Percentiles rank a stretch among this genome's conserved stretches.
Conservation (phyloP, 2,797 vertebrate genomes). For the Pseudochaenichthys georgianus region DNA sequence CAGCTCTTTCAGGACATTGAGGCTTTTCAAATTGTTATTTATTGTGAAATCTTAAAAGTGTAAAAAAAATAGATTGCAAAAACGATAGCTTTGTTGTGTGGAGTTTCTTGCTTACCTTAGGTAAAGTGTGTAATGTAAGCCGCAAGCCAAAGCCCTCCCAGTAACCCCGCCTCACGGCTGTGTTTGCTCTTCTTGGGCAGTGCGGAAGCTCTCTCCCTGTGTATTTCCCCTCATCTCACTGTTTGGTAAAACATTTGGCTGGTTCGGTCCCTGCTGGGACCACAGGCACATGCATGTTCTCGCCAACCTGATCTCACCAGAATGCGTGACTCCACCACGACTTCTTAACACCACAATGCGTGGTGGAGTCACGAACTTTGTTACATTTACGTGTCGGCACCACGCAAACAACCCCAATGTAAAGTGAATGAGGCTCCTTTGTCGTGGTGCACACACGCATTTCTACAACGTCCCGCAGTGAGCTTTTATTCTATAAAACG, state of each 20-base stretch:
- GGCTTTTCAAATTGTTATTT: too few relatives aligned
- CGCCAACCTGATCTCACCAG: too few relatives aligned
- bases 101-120: conserved; percentile 20
- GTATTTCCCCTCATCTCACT: conserved; percentile 32
- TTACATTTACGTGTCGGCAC: too few relatives aligned
- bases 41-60: background rate
- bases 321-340: too few relatives aligned
- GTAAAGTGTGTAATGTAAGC: conserved; percentile 57
- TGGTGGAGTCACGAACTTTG: too few relatives aligned
- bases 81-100: conserved; percentile 11
- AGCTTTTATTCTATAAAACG: too few relatives aligned
- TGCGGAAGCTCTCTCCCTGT: conserved; percentile 33
- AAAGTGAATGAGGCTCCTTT: too few relatives aligned
- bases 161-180: conserved; percentile 29
- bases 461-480: too few relatives aligned
- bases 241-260: conserved; percentile 15
- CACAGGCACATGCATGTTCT: background rate
- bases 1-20: too few relatives aligned
- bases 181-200: conserved; percentile 72
- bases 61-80: conserved; percentile 2
- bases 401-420: too few relatives aligned
- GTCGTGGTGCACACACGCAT: too few relatives aligned
- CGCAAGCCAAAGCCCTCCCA: conserved; percentile 59
- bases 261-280: conserved; percentile 26
- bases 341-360: too few relatives aligned